Percentiles rank a stretch among this genome's conserved stretches.
Conservation (phyloP, 2,888 invertebrate species). For the Leptopterna dolabrata region DNA sequence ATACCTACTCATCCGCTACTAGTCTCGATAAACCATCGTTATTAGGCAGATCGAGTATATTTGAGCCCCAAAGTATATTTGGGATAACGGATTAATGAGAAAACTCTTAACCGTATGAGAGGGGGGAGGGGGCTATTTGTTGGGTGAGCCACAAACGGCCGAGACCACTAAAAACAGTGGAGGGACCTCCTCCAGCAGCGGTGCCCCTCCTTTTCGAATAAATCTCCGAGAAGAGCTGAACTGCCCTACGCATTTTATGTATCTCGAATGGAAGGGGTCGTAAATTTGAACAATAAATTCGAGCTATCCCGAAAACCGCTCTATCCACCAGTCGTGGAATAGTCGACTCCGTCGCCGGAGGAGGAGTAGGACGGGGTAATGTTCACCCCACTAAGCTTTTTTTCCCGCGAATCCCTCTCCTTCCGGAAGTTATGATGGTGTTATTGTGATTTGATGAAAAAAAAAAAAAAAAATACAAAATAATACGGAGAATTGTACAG, state of each 20-base stretch:
- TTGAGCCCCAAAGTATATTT: not conserved
- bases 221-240: slow-evolving; percentile 25
- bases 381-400: not conserved
- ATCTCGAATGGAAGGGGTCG: slow-evolving; percentile 33
- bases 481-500: not conserved
- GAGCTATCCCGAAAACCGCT: slow-evolving; percentile 16
- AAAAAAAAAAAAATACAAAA: not conserved
- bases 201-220: slow-evolving; percentile 5
- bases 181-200: not conserved
- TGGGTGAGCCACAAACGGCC: slow-evolving; percentile 24
- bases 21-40: not conserved
- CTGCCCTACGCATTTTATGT: slow-evolving; percentile 42
- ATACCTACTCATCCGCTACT: no score
- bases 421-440: not conserved
- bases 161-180: not conserved
- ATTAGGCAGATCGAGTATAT: not conserved
- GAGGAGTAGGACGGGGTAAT: not conserved
- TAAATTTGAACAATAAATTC: slow-evolving; percentile 44
- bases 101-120: slow-evolving; percentile 2
- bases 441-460: slow-evolving; percentile 12
- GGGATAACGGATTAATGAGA: slow-evolving; percentile 35
- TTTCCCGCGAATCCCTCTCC: not conserved
- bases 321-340: not conserved
- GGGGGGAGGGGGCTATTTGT: slow-evolving; percentile 4
- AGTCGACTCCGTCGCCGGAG: not conserved